Base-by-base conservation (phyloP, 2,888 invertebrate species). In the Heliconius sara region DNA sequence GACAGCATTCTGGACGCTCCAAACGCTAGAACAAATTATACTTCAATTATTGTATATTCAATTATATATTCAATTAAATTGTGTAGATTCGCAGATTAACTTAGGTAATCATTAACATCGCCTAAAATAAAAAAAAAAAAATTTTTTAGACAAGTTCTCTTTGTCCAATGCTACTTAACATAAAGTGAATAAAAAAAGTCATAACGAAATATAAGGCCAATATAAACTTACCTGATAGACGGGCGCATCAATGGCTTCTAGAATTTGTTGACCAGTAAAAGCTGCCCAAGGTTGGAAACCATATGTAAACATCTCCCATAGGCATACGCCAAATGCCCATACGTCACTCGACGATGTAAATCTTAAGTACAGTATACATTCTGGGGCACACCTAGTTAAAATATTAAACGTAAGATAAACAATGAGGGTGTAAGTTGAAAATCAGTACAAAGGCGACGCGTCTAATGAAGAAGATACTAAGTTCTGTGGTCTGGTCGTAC, bases 301-400 rank as follows among this genome's bases (percentile, higher is more conserved):
- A 89, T 99, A 99, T 0, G 99, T 98, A 91, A 99, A 99, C 98
- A 99, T 98, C 92, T 99, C 99, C 99, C 99, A 99, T 0, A 99
- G 95, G n/a, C 99, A 99, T 0, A 99, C 98, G 5, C 98, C 99
- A 90, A 97, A 99, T 0, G 99, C 99, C 99, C 99, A 99, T 0
- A 99, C 99, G 89, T 99, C 99, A 79, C 99, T 99, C 10, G 99
- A 97, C 12, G 99, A 98, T 2, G 99, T 99, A 91, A 99, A 99
- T 80, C 98, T 97, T 81, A 99, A 95, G 91, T 98, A 99, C 84
- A 98, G 98, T 85, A 99, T 99, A 90, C 99, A 99, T 93, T 99
- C 99, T 0, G 99, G 99, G 0, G 99, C 99, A 95, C 99, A 99
- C 97, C 97, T 97, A 75, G 13, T 76, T 34, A n/a, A 79, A 71